Conservation (phyloP, 2,113 vertebrate species). For the Gorsachius goisagi region DNA sequence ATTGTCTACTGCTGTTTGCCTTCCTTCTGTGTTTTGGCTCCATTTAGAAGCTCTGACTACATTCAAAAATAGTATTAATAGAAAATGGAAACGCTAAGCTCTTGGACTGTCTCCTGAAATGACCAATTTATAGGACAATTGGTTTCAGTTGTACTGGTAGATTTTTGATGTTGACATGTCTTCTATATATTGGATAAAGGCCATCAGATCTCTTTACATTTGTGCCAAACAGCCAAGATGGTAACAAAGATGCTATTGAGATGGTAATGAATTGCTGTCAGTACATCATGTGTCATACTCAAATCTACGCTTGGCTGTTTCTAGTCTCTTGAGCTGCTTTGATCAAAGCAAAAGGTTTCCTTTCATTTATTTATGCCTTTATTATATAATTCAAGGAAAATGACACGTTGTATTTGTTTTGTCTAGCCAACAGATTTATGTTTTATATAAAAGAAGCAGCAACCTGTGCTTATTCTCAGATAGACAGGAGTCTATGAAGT, state of each 20-base stretch:
- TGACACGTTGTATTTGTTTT: background rate
- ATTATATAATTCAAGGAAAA: slow-evolving; percentile 28
- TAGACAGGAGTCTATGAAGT: background rate
- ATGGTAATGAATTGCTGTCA: background rate
- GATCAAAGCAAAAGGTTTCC: background rate
- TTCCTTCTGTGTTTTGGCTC: background rate
- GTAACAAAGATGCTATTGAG: background rate
- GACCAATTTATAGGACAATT: background rate
- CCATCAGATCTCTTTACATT: background rate
- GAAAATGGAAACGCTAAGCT: background rate
- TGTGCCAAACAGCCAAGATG: background rate
- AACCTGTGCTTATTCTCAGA: background rate
- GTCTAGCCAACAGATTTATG: background rate
- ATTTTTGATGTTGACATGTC: background rate
- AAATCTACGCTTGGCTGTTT: background rate
- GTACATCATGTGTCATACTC: background rate
- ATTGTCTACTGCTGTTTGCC: background rate
- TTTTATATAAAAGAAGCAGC: background rate
- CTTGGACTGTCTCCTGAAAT: background rate
- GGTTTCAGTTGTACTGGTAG: background rate
- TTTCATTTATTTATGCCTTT: slow-evolving; percentile 7
- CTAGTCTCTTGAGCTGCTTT: background rate
- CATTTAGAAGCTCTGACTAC: background rate
- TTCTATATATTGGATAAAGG: background rate
- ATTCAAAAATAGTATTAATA: background rate